Evolutionary conservation across 1,140 invertebrate species (phyloP), one percentile per base, ranked within the genome.

Genomic region (Drosophila santomea): DNA sequence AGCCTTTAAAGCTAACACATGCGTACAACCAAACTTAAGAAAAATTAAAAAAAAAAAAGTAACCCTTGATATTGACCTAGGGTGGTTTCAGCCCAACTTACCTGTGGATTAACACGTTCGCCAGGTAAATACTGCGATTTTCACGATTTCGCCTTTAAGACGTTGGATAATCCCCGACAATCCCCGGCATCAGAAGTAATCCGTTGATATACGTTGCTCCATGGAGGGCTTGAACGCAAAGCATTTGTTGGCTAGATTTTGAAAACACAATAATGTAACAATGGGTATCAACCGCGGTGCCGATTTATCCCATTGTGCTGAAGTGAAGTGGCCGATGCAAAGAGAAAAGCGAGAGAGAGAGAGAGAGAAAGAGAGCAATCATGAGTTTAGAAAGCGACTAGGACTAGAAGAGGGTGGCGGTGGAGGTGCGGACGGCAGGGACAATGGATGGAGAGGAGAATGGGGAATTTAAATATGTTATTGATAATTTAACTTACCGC

Each of bases 401-500:
- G 4, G 17, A 15, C 14, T 12, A 14, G 11, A 14, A 38, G 36
- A 36, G 15, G 2, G 38, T 14, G 8, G 38, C 5, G 17, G 38
- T 11, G 25, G 15, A 23, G 28, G 28, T 4, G 20, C 12, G 11
- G 8, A 20, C 1, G 20, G 20, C 20, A 20, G 48, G 15, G 25
- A 32, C 14, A 52, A 17, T 20, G 10, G 14, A 12, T 10, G 15
- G 23, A 32, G 36, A 44, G 32, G 32, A 17, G 36, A 69, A 57
- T 54, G 55, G 57, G 68, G 25, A 47, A 39, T 50, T 62, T 61
- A 61, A 74, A 73, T 74, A 73, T 72, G 55, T 54, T 73, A 72
- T 74, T 61, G 50, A 74, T 73, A 74, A 74, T 71, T 72, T 56
- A 74, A 73, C 73, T 71, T 72, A 63, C 73, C 50, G 39, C 51